Evolutionary conservation across 2,888 invertebrate species (phyloP), one percentile per base, ranked within the genome.

Genomic region (Carterocephalus palaemon): DNA sequence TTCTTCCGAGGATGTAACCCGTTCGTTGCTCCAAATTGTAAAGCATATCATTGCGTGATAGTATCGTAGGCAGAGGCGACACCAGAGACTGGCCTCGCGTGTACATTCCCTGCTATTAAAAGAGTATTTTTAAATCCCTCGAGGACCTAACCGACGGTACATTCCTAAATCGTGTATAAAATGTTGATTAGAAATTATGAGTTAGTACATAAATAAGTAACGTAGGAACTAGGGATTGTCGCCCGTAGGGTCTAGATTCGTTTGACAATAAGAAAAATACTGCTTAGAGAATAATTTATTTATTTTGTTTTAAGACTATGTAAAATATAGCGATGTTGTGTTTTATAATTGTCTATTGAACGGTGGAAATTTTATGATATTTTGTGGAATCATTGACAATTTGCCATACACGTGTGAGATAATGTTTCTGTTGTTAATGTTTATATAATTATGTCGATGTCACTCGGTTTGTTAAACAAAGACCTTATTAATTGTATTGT

Each of bases 291-390:
- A 66, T 83, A 70, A 80, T 76, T 84, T 83, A 85, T 85, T 85
- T 85, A 85, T 85, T 85, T 84, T 73, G 80, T 69, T 78, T 73
- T 85, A 85, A 76, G 84, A 77, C 75, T 76, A 78, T 79, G 81
- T 85, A 80, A 83, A 79, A 73, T 79, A 79, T 76, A 73, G 74
- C 77, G 69, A 75, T 72, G 82, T 85, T 84, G 76, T 82, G 83
- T 84, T 84, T 84, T 84, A 76, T 82, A 69, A 77, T 70, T 84
- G 79, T 82, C 85, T 84, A 82, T 68, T 63, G 58, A 67, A 61
- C 73, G 64, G 64, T 70, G 61, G 73, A 75, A 65, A 65, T 53
- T 52, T n/a, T 67, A 64, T 67, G 63, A 70, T 59, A 64, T 67
- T 72, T 70, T 73, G 71, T 75, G 76, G 67, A 71, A 70, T 72